Base-by-base conservation (phyloP, 2,888 invertebrate species). In the Eupithecia vulgata region DNA sequence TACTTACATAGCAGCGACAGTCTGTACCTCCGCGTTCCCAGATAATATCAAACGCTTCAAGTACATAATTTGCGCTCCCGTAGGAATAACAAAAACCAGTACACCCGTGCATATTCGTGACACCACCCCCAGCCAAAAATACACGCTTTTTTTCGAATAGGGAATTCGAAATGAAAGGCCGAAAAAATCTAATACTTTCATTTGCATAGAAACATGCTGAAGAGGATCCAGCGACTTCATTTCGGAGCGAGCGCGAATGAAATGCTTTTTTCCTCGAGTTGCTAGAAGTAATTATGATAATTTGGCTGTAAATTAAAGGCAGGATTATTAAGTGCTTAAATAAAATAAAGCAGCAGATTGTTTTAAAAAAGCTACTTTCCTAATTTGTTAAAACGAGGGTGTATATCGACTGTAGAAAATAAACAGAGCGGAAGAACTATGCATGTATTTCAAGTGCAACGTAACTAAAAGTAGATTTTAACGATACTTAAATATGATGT, bases 101-200 rank as follows among this genome's bases (percentile, higher is more conserved):
- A 83, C 30, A 1, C 81, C 85, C 25, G 85, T 48, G 67, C 87
- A 25, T 12, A 86, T 71, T 71, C 79, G 82, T 34, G 61, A 77
- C 0, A 87, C 25, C 25, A 87, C 52, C 48, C 68, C 70, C 4
- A 83, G 10, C 87, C 88, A 88, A 77, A 85, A 90, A 73, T 76
- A 78, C 35, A 81, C 48, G 45, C 83, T 83, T 64, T 80, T 84
- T 45, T 71, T 69, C 10, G 83, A 48, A 77, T 88, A 76, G 1
- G 87, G 84, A 80, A 88, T 87, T 40, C 79, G 87, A 70, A 88
- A 84, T 88, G 89, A 90, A 67, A 90, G 65, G 10, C 86, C 82
- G 35, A 80, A 81, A 8, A 81, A 75, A 75, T 88, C 86, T n/a
- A 90, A 76, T 15, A 84, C 75, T 37, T 77, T 76, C 25, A 88